Conservation (phyloP, 1,140 invertebrate genomes). For the Drosophila kikkawai region DNA sequence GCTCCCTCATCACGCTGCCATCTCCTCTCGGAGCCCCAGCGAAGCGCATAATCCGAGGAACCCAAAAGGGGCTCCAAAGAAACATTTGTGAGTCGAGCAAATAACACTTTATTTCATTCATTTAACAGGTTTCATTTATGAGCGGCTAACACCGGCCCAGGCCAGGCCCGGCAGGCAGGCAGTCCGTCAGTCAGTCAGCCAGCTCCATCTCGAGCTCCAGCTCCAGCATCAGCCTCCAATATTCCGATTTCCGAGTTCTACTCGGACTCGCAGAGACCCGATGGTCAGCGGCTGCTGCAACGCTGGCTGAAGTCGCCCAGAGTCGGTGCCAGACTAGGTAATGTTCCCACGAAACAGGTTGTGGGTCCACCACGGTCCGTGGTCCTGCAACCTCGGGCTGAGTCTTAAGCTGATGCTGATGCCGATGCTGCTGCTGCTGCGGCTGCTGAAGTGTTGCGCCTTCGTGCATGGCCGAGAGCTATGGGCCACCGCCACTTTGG, state of each 20-base stretch:
- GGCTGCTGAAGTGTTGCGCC: conserved; percentile 72
- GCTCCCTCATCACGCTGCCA: conserved; percentile 19
- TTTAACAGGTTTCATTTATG: conserved; percentile 84
- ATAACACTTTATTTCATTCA: conserved; percentile 84
- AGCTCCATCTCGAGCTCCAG: conserved; percentile 16
- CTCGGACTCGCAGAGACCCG: conserved; percentile 32
- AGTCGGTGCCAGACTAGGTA: conserved; percentile 79
- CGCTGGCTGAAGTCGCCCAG: conserved; percentile 53
- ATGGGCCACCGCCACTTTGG: conserved; percentile 73
- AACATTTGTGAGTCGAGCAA: conserved; percentile 84
- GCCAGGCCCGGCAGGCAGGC: conserved; percentile 15
- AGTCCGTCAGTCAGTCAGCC: conserved; percentile 44
- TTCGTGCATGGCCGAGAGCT: conserved; percentile 81
- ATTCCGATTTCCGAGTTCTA: conserved; percentile 12
- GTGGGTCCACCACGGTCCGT: conserved; percentile 46
- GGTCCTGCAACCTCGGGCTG: conserved; percentile 39
- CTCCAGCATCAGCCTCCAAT: conserved; percentile 3
- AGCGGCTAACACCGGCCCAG: conserved; percentile 54
- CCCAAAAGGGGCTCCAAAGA: conserved; percentile 57
- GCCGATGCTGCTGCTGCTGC: conserved; percentile 22
- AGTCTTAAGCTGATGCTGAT: conserved; percentile 20
- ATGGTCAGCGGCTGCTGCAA: conserved; percentile 62
- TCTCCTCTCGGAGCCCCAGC: conserved; percentile 8
- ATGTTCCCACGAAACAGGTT: conserved; percentile 85
- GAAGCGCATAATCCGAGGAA: conserved; percentile 55